Base-by-base conservation (phyloP, 2,797 vertebrate genomes). In the Cephalopachus bancanus region DNA sequence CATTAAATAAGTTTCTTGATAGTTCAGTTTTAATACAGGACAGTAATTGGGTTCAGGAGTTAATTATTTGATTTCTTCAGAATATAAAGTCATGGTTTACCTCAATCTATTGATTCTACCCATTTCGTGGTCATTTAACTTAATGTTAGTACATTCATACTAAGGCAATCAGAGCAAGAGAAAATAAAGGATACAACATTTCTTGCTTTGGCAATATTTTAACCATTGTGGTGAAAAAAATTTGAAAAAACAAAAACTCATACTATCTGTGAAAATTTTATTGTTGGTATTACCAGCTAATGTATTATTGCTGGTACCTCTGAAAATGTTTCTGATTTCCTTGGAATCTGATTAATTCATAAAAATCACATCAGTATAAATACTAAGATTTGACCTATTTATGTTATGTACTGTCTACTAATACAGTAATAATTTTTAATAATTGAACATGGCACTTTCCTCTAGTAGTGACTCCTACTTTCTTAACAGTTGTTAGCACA, bases 301-400 rank as follows among this genome's bases (percentile, higher is more conserved):
- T 51, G 83, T 69, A 87, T 79, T 51, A 67, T 80, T 72, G 15
- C 16, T 91, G n/a, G 5, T 65, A 80, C 16, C 3, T 30, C 8
- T 75, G 37, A 26, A 84, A 49, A 87, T 75, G 60, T 28, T 93
- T 60, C 10, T 86, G 22, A 67, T 16, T 86, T 87, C 9, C 26
- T 93, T 75, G 49, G 11, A 80, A 83, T 71, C 94, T 95, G 64
- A 72, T 88, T 91, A 95, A 90, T 37, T 75, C 57, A 83, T 59
- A 69, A 7, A 74, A 80, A 91, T 84, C 71, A 86, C 3, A 60
- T 64, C 44, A 86, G 16, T 55, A 44, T 53, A 91, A 93, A 74
- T n/a, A 92, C 8, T 49, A 15, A 74, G 0, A 2, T 83, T 30
- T 85, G 57, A 83, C 24, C 60, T 87, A 49, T 20, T 60, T 83